These are phyloP conservation scores for Mycalesis mineus DNA, from an alignment of 2,888 invertebrate genomes.

Conservation along the genomic window DNA sequence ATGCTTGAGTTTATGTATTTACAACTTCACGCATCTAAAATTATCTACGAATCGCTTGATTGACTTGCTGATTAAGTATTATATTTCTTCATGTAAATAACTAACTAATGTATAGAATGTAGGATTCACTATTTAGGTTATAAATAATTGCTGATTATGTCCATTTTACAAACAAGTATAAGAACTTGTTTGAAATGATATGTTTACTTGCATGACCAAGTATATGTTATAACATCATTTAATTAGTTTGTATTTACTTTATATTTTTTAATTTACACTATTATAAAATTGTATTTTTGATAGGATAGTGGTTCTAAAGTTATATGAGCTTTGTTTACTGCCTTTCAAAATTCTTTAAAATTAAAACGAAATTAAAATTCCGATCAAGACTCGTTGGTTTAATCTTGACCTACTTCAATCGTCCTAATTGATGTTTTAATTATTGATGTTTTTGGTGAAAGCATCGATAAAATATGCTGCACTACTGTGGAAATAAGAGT, in stretches of 20 bases:
- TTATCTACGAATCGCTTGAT: no score
- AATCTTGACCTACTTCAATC: slow-evolving; percentile 64
- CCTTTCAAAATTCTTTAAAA: neutral
- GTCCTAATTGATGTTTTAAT: slow-evolving; percentile 57
- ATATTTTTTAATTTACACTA: no score
- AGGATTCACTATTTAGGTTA: no score
- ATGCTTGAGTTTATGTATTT: neutral
- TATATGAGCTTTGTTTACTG: neutral
- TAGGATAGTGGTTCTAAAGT: neutral
- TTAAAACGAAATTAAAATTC: neutral
- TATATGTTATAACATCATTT: neutral
- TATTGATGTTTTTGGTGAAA: slow-evolving; percentile 44
- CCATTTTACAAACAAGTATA: neutral
- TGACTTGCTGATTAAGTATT: no score
- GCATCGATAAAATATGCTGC: slow-evolving; percentile 36
- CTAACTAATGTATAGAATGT: no score
- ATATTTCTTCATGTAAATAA: no score
- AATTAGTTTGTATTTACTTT: neutral
- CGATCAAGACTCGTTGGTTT: slow-evolving; percentile 17
- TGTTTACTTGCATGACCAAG: neutral
- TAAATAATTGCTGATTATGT: no score
- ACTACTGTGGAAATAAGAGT: neutral
- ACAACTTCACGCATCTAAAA: neutral
- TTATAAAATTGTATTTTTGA: no score
- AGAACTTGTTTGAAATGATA: neutral